Evolutionary conservation across 2,888 invertebrate species (phyloP).

Genomic region (Amphiduros pacificus): DNA sequence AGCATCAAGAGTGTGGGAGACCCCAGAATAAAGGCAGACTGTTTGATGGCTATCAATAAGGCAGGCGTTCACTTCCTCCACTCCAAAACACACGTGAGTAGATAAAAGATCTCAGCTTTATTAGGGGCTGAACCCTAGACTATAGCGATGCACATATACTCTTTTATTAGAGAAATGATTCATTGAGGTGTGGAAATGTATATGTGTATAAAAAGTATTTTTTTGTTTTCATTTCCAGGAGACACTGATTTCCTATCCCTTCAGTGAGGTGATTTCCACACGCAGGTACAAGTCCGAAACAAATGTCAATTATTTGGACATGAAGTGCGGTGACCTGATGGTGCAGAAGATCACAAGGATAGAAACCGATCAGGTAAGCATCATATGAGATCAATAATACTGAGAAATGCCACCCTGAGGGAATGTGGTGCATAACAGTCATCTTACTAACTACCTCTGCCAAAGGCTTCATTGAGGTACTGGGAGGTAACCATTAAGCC

Average conservation of each 20-base stretch:
- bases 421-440: no score
- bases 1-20: constrained; percentile 73
- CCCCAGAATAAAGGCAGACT: constrained; percentile 75
- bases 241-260: constrained; percentile 89
- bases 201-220: neutral
- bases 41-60: constrained; percentile 90
- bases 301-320: constrained; percentile 70
- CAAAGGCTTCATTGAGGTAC: no score
- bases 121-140: neutral
- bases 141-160: neutral
- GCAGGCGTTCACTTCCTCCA: constrained; percentile 93
- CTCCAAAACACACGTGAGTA: constrained; percentile 78
- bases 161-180: neutral
- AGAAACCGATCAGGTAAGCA: constrained; percentile 76
- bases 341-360: constrained; percentile 92
- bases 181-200: neutral
- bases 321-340: constrained; percentile 95
- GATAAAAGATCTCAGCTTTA: no score
- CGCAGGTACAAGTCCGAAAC: constrained; percentile 61
- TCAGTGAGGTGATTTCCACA: constrained; percentile 93
- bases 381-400: neutral
- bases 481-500: neutral
- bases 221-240: no score
- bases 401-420: no score
- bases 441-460: no score